Evolutionary conservation across 2,113 vertebrate species (phyloP).

Genomic region (Lynx canadensis): DNA sequence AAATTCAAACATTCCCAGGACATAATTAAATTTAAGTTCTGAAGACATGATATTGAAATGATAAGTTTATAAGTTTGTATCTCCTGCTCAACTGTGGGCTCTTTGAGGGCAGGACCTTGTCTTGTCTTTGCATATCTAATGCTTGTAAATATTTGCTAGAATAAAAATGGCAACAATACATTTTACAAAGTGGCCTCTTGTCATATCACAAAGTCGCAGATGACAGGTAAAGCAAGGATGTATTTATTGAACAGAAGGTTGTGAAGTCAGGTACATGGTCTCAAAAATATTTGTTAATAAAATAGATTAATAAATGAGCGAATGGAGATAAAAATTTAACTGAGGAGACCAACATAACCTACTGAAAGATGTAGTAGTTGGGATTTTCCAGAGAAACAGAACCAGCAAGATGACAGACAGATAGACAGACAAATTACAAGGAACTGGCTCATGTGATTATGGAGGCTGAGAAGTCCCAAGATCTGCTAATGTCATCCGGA

Average conservation of each 20-base stretch:
- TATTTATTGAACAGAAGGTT: background rate
- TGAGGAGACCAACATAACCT: background rate
- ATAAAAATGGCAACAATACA: background rate
- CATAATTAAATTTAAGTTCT: background rate
- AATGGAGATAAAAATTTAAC: background rate
- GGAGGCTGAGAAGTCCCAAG: background rate
- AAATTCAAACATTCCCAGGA: background rate
- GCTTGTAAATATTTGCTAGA: background rate
- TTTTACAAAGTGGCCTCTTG: background rate
- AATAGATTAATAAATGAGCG: background rate
- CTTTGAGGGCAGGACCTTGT: too few species aligned
- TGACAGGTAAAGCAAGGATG: background rate
- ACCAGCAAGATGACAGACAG: background rate
- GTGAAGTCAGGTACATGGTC: background rate
- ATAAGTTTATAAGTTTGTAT: background rate
- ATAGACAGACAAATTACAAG: background rate
- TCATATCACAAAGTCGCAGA: background rate
- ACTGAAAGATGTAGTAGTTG: background rate
- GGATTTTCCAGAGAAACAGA: background rate
- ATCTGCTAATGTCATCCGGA: background rate
- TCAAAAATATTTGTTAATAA: background rate
- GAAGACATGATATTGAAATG: background rate
- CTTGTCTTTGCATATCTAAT: background rate
- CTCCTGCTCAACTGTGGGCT: background rate
- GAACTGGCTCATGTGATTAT: background rate